Evolutionary conservation across 2,797 vertebrate genomes (phyloP).

Genomic region (Syngnathus acus): DNA sequence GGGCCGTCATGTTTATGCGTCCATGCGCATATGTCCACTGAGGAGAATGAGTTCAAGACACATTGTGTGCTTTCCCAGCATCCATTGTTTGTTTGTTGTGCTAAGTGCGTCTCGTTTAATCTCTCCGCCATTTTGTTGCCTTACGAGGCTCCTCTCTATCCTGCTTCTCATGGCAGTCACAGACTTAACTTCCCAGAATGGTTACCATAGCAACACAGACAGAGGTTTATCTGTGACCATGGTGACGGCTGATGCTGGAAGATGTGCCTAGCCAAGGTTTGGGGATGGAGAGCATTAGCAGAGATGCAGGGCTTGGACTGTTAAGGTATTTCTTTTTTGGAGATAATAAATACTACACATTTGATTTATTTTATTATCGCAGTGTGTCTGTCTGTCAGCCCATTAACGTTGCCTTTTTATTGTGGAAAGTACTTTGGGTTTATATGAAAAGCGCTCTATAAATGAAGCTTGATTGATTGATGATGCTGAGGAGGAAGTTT

Average conservation of each 20-base stretch:
- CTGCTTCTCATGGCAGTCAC: slow-evolving; percentile 49
- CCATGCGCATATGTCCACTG: slow-evolving; percentile 28
- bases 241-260: slow-evolving; percentile 50
- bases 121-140: slow-evolving; percentile 66
- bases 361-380: neutral
- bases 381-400: neutral
- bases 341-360: neutral
- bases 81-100: slow-evolving; percentile 52
- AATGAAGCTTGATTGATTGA: neutral
- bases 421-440: neutral
- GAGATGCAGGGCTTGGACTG: neutral
- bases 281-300: slow-evolving; percentile 15
- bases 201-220: slow-evolving; percentile 67
- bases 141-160: slow-evolving; percentile 38
- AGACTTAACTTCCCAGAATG: slow-evolving; percentile 58
- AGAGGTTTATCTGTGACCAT: slow-evolving; percentile 63
- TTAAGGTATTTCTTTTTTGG: neutral
- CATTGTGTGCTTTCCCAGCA: slow-evolving; percentile 35
- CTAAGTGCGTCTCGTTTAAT: slow-evolving; percentile 60
- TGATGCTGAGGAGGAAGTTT: too few relatives aligned
- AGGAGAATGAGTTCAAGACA: slow-evolving; percentile 24
- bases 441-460: neutral
- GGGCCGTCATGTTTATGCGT: slow-evolving; percentile 17
- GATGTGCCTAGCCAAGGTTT: slow-evolving; percentile 42
- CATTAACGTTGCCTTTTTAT: neutral